Base-by-base conservation (phyloP, 1,140 invertebrate species). In the Cylas formicarius region DNA sequence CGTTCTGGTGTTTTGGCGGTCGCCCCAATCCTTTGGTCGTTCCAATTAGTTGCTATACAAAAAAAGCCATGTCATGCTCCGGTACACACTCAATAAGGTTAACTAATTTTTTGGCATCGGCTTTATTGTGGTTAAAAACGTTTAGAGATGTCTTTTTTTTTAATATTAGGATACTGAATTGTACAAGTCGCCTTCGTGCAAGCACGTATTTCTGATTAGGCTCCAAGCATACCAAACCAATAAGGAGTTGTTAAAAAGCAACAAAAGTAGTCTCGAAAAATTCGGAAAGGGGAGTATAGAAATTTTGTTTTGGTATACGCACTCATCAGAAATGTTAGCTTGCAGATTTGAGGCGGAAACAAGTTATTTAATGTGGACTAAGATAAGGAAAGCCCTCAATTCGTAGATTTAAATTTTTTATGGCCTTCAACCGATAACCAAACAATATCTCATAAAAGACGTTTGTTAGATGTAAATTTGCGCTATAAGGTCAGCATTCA, bases 311-410 rank as follows among this genome's bases (percentile, higher is more conserved):
- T n/a, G n/a, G n/a, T n/a, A n/a, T n/a, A n/a, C n/a, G n/a, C n/a
- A n/a, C n/a, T n/a, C n/a, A 55, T 57, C 56, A 59, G 58, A 58
- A 39, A 57, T 62, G 52, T 58, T 60, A 60, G 57, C 56, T 58
- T 56, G 57, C 55, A 35, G 16, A 47, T 23, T 52, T 38, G 32
- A 50, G 52, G 52, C 47, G 50, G 22, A 29, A 50, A 36, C 8
- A n/a, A 40, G 43, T 40, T 40, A 42, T 17, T n/a, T n/a, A n/a
- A n/a, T n/a, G n/a, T 35, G 22, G 44, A 52, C 41, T 47, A 50
- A 62, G 71, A 74, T 74, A 75, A 75, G 72, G 73, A 74, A 72
- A 72, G 69, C 73, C 74, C 73, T 73, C 71, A 65, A 57, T 62
- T 42, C 27, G n/a, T 19, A 43, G 39, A 48, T 48, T 48, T 28